Evolutionary conservation across 2,797 vertebrate species (phyloP).

Genomic region (Rhabdophis nuchalis): DNA sequence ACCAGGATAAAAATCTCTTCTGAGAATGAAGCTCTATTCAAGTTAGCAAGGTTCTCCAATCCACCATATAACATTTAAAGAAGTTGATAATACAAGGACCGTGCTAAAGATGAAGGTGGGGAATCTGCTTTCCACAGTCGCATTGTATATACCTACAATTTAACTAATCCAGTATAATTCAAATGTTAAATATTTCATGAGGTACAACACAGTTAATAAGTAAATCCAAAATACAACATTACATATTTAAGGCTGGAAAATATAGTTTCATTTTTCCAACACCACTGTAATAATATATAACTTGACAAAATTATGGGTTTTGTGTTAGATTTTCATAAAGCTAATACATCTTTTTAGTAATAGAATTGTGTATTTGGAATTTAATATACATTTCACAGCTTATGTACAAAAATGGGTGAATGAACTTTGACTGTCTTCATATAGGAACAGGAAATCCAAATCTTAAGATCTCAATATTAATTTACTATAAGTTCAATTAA

Average conservation of each 20-base stretch:
- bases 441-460: no score
- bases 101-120: not conserved
- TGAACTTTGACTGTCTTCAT: not conserved
- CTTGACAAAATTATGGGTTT: not conserved
- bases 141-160: not conserved
- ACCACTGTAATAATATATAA: not conserved
- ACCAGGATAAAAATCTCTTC: not conserved
- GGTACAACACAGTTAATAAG: conserved; percentile 28
- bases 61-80: not conserved
- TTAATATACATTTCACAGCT: not conserved
- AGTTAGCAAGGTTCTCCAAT: not conserved
- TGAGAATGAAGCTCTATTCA: not conserved
- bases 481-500: not conserved
- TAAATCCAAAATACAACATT: conserved; percentile 44
- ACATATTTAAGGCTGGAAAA: conserved; percentile 35
- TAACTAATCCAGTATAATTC: conserved; percentile 25
- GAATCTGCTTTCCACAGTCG: not conserved
- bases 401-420: not conserved
- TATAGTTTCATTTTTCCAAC: conserved; percentile 26
- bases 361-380: not conserved
- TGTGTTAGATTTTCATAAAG: not conserved
- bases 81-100: not conserved
- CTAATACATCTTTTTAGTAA: not conserved
- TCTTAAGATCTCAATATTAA: not conserved
- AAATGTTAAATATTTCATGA: conserved; percentile 42